phyloP scores from a whole-genome alignment of 2,113 vertebrate species.

The Oreochromis niloticus region DNA sequence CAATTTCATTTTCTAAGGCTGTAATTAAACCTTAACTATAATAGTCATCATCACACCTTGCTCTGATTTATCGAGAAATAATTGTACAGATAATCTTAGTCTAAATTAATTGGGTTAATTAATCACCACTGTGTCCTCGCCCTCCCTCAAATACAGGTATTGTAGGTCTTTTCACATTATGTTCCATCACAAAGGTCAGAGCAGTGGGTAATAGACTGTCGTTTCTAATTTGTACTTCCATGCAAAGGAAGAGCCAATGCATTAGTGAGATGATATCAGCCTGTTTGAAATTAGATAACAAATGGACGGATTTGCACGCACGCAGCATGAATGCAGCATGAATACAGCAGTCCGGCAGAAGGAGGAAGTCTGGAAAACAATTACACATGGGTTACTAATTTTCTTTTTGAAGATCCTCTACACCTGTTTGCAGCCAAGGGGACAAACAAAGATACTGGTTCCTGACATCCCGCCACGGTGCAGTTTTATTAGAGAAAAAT shows the following conservation, averaged over 20 bases:
- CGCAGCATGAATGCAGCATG: background rate
- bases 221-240: slow-evolving; percentile 65
- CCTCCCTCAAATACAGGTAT: slow-evolving; percentile 47
- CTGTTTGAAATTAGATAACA: slow-evolving; percentile 60
- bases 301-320: slow-evolving; percentile 51
- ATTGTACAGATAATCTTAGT: slow-evolving; percentile 72
- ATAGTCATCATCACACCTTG: slow-evolving; percentile 58
- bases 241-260: slow-evolving; percentile 57
- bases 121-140: slow-evolving; percentile 57
- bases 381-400: slow-evolving; percentile 26
- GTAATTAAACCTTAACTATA: slow-evolving; percentile 65
- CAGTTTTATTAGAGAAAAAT: slow-evolving; percentile 13
- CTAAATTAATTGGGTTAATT: slow-evolving; percentile 75
- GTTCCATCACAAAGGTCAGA: slow-evolving; percentile 64
- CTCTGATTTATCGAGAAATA: slow-evolving; percentile 67
- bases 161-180: slow-evolving; percentile 61
- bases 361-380: slow-evolving; percentile 5
- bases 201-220: slow-evolving; percentile 63
- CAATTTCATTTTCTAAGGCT: slow-evolving; percentile 39
- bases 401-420: slow-evolving; percentile 26
- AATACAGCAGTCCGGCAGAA: background rate
- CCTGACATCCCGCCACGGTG: background rate
- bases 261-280: slow-evolving; percentile 62
- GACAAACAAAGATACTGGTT: slow-evolving; percentile 4
- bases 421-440: slow-evolving; percentile 50